Evolutionary conservation across 35 echinoderm and acorn worm genomes (phyloP).

Genomic region (Strongylocentrotus purpuratus): DNA sequence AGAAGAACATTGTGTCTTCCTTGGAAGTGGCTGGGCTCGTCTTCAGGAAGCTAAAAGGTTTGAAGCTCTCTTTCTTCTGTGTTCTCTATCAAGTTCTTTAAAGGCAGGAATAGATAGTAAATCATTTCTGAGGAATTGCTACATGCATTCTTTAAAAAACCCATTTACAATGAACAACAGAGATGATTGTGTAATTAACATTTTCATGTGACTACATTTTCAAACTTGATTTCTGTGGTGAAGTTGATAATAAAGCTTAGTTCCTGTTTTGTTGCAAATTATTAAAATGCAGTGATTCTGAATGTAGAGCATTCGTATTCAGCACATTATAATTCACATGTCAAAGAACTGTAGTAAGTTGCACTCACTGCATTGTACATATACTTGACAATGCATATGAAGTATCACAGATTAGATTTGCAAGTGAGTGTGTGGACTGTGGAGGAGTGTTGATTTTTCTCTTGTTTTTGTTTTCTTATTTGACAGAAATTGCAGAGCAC

Average conservation of each 20-base stretch:
- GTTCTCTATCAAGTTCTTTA: not conserved
- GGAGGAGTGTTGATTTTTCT: not conserved
- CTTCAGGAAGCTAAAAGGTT: slow-evolving; percentile 87
- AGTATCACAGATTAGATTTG: not conserved
- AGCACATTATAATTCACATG: too few species aligned
- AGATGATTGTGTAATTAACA: too few species aligned
- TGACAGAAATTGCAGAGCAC: slow-evolving; percentile 76
- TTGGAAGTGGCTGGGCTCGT: slow-evolving; percentile 73
- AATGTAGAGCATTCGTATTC: not conserved
- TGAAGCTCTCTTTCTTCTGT: not conserved
- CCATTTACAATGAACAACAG: too few species aligned
- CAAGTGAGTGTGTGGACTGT: not conserved
- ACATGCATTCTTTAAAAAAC: not conserved
- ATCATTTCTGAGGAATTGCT: too few species aligned
- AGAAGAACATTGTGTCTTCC: slow-evolving; percentile 52
- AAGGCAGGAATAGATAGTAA: too few species aligned
- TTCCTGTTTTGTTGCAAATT: not conserved
- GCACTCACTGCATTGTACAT: not conserved
- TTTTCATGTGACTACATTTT: too few species aligned
- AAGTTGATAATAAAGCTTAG: too few species aligned
- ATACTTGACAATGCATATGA: not conserved
- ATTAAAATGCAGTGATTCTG: not conserved
- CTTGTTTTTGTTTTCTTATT: slow-evolving; percentile 3
- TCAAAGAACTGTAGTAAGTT: not conserved
- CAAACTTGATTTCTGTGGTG: too few species aligned